phyloP scores from a whole-genome alignment of 2,113 vertebrate genomes.

The Aviceda subcristata region DNA sequence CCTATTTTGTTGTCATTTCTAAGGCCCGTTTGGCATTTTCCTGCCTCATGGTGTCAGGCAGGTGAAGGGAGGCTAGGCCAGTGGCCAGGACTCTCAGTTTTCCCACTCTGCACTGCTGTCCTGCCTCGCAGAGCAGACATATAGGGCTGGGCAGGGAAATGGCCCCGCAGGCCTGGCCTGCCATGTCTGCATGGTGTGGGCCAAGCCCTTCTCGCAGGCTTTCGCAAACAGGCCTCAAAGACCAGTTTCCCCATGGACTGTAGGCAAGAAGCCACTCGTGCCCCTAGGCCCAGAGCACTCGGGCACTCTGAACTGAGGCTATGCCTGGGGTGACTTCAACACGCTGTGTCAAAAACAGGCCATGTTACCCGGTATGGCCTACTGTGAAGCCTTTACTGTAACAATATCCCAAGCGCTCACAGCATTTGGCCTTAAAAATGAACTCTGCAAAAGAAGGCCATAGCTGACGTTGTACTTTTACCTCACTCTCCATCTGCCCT shows the following conservation, averaged over 20 bases:
- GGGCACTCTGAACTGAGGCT: not conserved
- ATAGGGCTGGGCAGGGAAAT: not conserved
- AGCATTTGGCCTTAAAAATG: not conserved
- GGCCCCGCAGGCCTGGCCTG: not conserved
- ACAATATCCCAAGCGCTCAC: not conserved
- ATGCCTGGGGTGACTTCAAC: not conserved
- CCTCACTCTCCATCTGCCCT: not conserved
- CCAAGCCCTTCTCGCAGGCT: not conserved
- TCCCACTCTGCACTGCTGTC: not conserved
- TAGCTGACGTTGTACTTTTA: not conserved
- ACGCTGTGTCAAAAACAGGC: accelerated
- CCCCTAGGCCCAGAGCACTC: not conserved
- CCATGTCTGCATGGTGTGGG: accelerated
- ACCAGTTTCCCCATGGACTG: not conserved
- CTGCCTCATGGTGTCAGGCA: not conserved
- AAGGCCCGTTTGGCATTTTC: not conserved
- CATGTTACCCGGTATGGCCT: not conserved
- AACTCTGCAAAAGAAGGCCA: not conserved
- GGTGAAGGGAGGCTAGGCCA: not conserved
- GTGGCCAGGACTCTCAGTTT: not conserved
- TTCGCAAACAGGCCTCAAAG: not conserved
- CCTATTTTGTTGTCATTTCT: not conserved
- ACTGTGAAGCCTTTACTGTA: not conserved
- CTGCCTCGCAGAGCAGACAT: not conserved
- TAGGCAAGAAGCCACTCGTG: not conserved